Conservation (phyloP, 2,113 vertebrate species). For the Antigone vipio region DNA sequence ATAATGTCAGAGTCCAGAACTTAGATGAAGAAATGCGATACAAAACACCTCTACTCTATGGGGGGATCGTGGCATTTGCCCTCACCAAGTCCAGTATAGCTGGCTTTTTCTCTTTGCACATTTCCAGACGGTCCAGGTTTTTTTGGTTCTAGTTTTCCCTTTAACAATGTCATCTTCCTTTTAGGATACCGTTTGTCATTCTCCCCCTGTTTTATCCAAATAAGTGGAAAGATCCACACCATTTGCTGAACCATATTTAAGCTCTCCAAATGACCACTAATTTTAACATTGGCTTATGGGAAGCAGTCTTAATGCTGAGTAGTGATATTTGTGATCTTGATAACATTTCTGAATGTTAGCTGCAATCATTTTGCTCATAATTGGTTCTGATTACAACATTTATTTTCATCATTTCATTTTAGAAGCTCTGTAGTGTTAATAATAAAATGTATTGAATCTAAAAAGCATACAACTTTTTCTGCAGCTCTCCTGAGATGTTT, state of each 20-base stretch:
- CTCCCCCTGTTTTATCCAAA: not conserved
- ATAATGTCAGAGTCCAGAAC: not conserved
- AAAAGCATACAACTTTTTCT: not conserved
- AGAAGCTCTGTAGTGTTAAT: not conserved
- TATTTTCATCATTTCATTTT: slow-evolving; percentile 31
- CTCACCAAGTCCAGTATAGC: not conserved
- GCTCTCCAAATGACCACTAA: not conserved
- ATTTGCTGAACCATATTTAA: not conserved
- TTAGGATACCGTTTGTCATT: not conserved
- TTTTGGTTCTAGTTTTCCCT: not conserved
- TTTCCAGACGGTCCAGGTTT: not conserved
- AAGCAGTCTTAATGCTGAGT: not conserved
- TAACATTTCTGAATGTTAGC: not conserved
- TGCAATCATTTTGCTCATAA: not conserved
- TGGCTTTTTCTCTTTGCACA: not conserved
- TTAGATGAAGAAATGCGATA: not conserved
- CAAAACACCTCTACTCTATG: not conserved
- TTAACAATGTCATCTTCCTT: slow-evolving; percentile 4
- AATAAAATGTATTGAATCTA: not conserved
- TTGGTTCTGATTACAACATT: slow-evolving; percentile 8
- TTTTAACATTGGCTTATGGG: slow-evolving; percentile 8
- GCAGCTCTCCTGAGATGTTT: not conserved
- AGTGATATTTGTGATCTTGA: not conserved
- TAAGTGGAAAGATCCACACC: slow-evolving; percentile 19
- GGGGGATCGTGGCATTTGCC: not conserved